Percentiles rank a stretch among this genome's conserved stretches.
phyloP scores from a whole-genome alignment of 2,113 vertebrate genomes.

The Sturnira hondurensis region DNA sequence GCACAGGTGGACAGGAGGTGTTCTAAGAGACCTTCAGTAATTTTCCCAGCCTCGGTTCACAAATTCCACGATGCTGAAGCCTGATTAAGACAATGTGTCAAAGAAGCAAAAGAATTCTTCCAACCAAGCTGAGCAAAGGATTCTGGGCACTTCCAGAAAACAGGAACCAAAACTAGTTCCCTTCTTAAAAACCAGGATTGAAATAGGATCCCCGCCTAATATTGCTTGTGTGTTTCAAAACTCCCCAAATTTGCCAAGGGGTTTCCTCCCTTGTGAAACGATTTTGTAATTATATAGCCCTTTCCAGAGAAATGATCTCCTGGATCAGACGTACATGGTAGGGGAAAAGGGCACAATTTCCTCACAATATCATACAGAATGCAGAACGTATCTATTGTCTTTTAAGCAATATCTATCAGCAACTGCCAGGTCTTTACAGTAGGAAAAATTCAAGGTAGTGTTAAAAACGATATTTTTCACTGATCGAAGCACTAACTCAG shows the following conservation, averaged over 20 bases:
- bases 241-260: constrained; percentile 73
- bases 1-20: background rate
- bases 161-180: constrained; percentile 70
- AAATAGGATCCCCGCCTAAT: constrained; percentile 75
- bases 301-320: constrained; percentile 73
- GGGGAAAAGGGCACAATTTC: background rate
- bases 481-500: background rate
- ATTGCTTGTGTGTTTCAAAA: constrained; percentile 62
- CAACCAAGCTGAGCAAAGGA: constrained; percentile 66
- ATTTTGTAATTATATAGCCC: constrained; percentile 70
- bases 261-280: constrained; percentile 55
- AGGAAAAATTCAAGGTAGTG: background rate
- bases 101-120: constrained; percentile 72
- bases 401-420: background rate
- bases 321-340: background rate
- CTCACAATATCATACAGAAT: background rate
- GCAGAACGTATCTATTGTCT: background rate
- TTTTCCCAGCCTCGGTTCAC: constrained; percentile 57
- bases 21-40: constrained; percentile 52
- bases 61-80: constrained; percentile 66
- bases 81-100: constrained; percentile 71
- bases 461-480: constrained; percentile 7
- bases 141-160: constrained; percentile 72
- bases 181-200: constrained; percentile 55
- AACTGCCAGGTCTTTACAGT: background rate